Evolutionary conservation across 2,113 vertebrate genomes (phyloP).

Genomic region (Lathamus discolor): DNA sequence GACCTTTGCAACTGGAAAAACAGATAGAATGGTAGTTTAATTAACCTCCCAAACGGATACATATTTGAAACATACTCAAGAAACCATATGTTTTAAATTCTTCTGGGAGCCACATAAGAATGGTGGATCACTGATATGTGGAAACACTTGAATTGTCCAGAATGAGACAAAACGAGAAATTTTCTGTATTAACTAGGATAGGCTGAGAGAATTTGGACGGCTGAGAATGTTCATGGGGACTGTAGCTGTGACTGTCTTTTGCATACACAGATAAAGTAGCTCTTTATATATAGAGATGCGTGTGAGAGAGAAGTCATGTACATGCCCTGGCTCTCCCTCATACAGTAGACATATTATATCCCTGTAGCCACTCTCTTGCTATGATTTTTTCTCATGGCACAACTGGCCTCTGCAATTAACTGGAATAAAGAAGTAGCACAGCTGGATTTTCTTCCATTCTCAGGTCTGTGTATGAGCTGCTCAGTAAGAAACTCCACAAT

Average conservation of each 20-base stretch:
- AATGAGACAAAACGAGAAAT: background rate
- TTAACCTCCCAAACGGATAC: conserved; percentile 62
- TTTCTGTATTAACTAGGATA: background rate
- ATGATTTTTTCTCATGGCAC: background rate
- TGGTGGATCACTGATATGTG: background rate
- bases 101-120: background rate
- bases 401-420: background rate
- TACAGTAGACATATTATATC: background rate
- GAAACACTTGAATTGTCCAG: background rate
- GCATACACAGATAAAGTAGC: background rate
- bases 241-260: background rate
- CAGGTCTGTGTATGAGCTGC: background rate
- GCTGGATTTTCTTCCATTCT: background rate
- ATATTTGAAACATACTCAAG: conserved; percentile 48
- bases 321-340: background rate
- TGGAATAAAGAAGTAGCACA: background rate
- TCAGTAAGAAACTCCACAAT: background rate
- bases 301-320: background rate
- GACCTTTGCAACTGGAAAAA: conserved; percentile 71
- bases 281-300: background rate
- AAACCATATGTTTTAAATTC: conserved; percentile 25
- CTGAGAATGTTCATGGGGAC: background rate
- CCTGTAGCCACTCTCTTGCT: background rate
- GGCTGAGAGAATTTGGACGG: background rate
- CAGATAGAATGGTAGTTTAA: conserved; percentile 65